phyloP scores from a whole-genome alignment of 1,140 invertebrate species.

The Vollenhovia emeryi region DNA sequence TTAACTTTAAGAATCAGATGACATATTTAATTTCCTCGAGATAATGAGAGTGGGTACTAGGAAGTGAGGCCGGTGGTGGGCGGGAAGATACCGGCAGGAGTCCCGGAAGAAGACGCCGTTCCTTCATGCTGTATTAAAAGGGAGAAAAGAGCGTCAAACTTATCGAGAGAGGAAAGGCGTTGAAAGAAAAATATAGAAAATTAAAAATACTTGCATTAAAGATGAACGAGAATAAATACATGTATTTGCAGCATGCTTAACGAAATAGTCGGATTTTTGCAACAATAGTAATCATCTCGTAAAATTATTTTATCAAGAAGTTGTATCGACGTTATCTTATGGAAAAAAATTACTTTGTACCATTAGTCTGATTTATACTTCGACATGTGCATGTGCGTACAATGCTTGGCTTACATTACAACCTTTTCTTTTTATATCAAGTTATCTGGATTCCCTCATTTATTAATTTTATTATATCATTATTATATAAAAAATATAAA shows the following conservation, averaged over 20 bases:
- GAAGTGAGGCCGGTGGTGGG: slow-evolving; percentile 65
- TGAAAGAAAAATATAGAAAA: slow-evolving; percentile 63
- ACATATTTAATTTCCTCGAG: slow-evolving; percentile 83
- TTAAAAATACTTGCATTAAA: slow-evolving; percentile 58
- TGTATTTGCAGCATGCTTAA: not conserved
- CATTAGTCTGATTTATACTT: not conserved
- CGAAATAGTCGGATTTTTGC: not conserved
- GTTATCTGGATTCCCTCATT: not conserved
- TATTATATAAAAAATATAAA: not conserved
- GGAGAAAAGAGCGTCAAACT: slow-evolving; percentile 73
- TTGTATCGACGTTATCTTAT: not conserved
- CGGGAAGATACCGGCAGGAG: slow-evolving; percentile 77
- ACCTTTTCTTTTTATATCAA: not conserved
- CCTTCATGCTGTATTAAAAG: slow-evolving; percentile 60
- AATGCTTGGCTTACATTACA: not conserved
- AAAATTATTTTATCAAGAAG: not conserved
- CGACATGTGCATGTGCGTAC: not conserved
- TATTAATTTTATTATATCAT: not conserved
- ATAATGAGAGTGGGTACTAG: slow-evolving; percentile 80
- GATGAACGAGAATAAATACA: not conserved
- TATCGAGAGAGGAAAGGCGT: slow-evolving; percentile 69
- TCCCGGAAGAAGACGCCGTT: slow-evolving; percentile 78
- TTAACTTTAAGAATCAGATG: slow-evolving; percentile 83
- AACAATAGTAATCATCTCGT: not conserved
- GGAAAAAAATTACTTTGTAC: not conserved